Conservation (phyloP, 2,888 invertebrate genomes). For the Syrphus vitripennis region DNA sequence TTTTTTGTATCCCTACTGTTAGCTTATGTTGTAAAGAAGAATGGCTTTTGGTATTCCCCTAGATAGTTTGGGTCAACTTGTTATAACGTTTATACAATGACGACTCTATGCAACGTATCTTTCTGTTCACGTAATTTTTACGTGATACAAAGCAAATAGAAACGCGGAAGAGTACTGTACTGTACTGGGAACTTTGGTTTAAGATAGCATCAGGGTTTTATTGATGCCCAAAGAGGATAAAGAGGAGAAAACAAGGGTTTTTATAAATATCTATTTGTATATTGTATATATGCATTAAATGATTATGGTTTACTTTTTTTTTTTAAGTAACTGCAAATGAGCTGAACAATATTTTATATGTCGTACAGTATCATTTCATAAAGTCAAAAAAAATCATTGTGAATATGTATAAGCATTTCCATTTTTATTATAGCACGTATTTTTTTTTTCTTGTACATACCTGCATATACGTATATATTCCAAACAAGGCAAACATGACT, state of each 20-base stretch:
- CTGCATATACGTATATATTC: no score
- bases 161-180: background rate
- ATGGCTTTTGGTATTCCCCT: slow-evolving; percentile 57
- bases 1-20: slow-evolving; percentile 37
- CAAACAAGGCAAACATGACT: background rate
- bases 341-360: background rate
- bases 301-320: background rate
- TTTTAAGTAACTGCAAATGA: background rate
- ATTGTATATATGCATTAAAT: background rate
- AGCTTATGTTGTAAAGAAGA: slow-evolving; percentile 52
- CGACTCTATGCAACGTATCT: background rate
- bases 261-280: background rate
- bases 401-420: background rate
- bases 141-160: slow-evolving; percentile 32
- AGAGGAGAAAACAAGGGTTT: background rate
- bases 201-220: background rate
- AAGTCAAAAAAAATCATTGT: background rate
- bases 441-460: no score
- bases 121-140: slow-evolving; percentile 55
- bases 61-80: slow-evolving; percentile 59
- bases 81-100: slow-evolving; percentile 25
- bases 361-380: background rate
- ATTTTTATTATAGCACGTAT: background rate
- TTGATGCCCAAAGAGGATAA: background rate
- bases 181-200: background rate